phyloP scores from a whole-genome alignment of 2,113 vertebrate species.

The Capra hircus region DNA sequence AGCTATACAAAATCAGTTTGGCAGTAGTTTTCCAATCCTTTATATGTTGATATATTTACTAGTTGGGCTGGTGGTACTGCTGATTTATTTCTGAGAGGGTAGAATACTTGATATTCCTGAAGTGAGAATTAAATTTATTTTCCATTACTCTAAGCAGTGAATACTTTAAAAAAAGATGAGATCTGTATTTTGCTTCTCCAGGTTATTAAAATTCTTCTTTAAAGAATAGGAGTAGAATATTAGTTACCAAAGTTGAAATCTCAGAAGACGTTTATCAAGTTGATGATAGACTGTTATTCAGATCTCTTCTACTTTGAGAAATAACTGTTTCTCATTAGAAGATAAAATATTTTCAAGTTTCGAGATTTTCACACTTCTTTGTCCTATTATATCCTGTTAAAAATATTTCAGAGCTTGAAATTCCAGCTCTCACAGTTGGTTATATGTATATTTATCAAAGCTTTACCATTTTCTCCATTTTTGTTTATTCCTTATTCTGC shows the following conservation, averaged over 20 bases:
- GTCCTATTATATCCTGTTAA: not conserved
- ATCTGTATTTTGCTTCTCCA: not conserved
- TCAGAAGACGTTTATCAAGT: not conserved
- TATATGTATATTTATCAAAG: not conserved
- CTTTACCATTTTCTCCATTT: not conserved
- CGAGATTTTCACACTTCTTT: not conserved
- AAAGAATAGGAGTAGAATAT: not conserved
- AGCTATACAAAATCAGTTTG: not conserved
- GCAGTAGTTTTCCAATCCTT: not conserved
- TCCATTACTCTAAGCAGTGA: not conserved
- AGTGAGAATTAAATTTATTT: not conserved
- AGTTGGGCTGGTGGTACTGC: not conserved
- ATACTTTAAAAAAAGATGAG: not conserved
- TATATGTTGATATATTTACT: not conserved
- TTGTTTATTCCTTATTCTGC: not conserved
- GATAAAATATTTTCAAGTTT: slow-evolving; percentile 1
- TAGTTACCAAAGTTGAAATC: not conserved
- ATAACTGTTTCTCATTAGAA: not conserved
- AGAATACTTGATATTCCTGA: not conserved
- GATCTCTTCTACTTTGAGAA: not conserved
- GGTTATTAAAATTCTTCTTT: not conserved
- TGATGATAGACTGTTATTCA: not conserved
- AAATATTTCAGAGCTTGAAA: not conserved
- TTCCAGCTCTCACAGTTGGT: not conserved
- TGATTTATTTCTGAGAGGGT: not conserved